These are phyloP conservation scores for Steinernema scapterisci DNA, from an alignment of 2,888 invertebrate genomes.

Conservation along the genomic window DNA sequence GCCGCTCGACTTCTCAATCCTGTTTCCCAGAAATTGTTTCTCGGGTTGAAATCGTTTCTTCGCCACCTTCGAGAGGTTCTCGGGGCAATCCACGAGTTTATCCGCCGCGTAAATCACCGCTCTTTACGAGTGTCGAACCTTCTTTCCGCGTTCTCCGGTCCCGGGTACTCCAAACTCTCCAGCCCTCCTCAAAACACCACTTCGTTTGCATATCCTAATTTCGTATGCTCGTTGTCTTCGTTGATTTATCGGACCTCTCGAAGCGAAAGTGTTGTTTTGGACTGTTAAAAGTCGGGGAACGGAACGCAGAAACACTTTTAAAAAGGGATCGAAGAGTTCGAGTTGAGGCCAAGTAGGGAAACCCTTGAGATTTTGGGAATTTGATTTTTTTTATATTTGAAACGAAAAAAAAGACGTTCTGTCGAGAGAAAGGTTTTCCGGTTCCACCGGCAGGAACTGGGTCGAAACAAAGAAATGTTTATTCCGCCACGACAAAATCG, in stretches of 20 bases:
- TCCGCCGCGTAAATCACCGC: neutral
- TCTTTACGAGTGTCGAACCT: neutral
- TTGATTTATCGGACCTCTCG: neutral
- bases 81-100: neutral
- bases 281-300: neutral
- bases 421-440: too few species aligned
- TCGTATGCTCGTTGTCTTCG: neutral
- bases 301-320: neutral
- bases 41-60: too few species aligned
- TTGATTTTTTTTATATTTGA: too few species aligned
- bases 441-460: too few species aligned
- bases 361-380: too few species aligned
- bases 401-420: too few species aligned
- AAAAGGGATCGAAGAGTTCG: too few species aligned
- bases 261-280: neutral
- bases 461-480: too few species aligned
- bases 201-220: conserved; percentile 21
- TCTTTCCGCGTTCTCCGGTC: neutral
- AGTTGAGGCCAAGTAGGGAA: too few species aligned
- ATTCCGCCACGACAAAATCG: too few species aligned
- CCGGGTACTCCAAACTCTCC: neutral
- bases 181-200: neutral
- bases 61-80: neutral
- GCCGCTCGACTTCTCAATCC: too few species aligned
- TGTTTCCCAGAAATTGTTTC: too few species aligned